Percentiles rank a stretch among this genome's conserved stretches.
These are phyloP conservation scores for Euplagia quadripunctaria DNA, from an alignment of 2,888 invertebrate genomes.

Conservation along the genomic window DNA sequence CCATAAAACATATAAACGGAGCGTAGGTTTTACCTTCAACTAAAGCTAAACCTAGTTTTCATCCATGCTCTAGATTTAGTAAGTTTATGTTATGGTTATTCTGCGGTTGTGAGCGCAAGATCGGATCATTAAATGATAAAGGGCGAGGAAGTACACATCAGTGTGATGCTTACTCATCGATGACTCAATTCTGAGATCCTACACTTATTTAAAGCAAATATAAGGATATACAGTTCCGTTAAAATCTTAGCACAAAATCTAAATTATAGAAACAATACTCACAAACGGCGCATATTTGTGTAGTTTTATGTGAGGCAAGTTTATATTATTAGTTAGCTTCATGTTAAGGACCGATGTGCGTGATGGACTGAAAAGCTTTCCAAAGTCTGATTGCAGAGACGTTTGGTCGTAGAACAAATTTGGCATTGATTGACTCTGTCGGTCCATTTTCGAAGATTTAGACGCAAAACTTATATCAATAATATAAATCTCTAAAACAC, in stretches of 20 bases:
- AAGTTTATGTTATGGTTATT: no score
- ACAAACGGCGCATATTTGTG: slow-evolving; percentile 77
- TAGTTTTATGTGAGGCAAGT: slow-evolving; percentile 48
- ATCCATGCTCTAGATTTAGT: no score
- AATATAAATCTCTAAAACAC: background rate
- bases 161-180: no score
- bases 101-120: no score
- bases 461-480: background rate
- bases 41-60: no score
- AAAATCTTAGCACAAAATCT: background rate
- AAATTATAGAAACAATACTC: slow-evolving; percentile 35
- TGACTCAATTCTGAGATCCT: background rate
- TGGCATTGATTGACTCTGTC: slow-evolving; percentile 9
- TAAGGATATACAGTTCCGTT: background rate
- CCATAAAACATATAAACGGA: no score
- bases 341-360: background rate
- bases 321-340: slow-evolving; percentile 21
- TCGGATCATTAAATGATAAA: no score
- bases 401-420: background rate
- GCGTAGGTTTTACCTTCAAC: no score
- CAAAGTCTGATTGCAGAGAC: background rate
- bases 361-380: background rate
- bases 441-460: background rate
- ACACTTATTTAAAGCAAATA: background rate
- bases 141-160: no score